Base-by-base conservation (phyloP, 2,888 invertebrate species). In the Pimpla rufipes region DNA sequence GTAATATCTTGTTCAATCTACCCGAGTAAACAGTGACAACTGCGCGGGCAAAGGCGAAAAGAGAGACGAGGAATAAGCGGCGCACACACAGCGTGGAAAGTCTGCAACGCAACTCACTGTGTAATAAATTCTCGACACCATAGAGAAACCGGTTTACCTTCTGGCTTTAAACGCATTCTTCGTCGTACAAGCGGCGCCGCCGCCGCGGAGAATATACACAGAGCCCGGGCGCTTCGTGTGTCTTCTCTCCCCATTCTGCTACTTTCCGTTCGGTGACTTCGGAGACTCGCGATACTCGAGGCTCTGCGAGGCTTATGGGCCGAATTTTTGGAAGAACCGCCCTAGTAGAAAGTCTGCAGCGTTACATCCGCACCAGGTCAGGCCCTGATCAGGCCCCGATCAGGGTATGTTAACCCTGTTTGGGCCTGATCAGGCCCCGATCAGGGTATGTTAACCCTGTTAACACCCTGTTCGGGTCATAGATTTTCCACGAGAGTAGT, bases 161-260 rank as follows among this genome's bases (percentile, higher is more conserved):
- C 45, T 66, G 66, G 66, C 66, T 66, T 66, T 66, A 66, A 66
- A 45, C 66, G 45, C 66, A 66, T 66, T 66, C 66, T 66, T 66
- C 66, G 66, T 66, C 45, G 23, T 45, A 45, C 66, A 66, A 66
- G 66, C 66, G 66, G 42, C 66, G 66, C 45, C 62, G 8, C n/a
- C n/a, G n/a, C n/a, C n/a, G n/a, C n/a, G 18, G 37, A 62, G 62
- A 62, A 62, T 62, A 62, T 62, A 62, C 62, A 62, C 62, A 62
- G 35, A 29, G 29, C 29, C 62, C 62, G 62, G 37, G 62, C 62
- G 62, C 62, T 40, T 8, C 37, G 40, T 18, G 16, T 37, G 16
- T 62, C 62, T 62, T 40, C 35, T 40, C 35, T 40, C 35, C 37
- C 62, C 37, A 62, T 62, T 62, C 62, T 37, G 18, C 29, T 37